Conservation (phyloP, 2,113 vertebrate genomes). For the Nematolebias whitei region DNA sequence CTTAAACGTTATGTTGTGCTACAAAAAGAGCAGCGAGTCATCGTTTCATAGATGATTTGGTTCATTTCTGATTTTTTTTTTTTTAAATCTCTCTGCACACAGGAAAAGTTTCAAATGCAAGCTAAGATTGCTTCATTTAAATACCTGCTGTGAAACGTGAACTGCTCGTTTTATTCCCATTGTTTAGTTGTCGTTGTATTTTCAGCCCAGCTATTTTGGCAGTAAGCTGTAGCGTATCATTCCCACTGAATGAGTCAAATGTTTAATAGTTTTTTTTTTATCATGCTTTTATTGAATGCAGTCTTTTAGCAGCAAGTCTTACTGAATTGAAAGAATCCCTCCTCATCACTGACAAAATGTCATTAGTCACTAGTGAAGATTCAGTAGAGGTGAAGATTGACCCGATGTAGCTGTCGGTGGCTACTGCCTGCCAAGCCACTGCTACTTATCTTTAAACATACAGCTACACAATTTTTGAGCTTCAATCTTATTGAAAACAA, state of each 20-base stretch:
- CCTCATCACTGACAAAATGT: not conserved
- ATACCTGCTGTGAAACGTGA: not conserved
- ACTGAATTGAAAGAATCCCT: not conserved
- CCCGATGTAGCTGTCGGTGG: not conserved
- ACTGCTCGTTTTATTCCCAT: not conserved
- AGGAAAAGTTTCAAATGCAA: not conserved
- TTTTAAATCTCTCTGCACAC: not conserved
- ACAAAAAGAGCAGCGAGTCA: not conserved
- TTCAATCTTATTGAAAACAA: slow-evolving; percentile 15
- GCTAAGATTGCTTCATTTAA: not conserved
- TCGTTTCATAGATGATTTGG: not conserved
- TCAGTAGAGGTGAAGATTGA: not conserved
- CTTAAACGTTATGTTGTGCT: not conserved
- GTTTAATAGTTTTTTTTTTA: not conserved
- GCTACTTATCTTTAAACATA: not conserved
- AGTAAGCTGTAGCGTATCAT: not conserved
- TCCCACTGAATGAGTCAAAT: not conserved
- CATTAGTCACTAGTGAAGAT: not conserved
- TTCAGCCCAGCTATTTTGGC: not conserved
- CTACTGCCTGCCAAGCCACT: not conserved
- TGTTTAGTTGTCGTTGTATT: not conserved
- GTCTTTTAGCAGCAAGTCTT: not conserved
- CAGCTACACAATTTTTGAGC: not conserved
- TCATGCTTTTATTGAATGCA: not conserved
- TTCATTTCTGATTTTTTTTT: not conserved